Evolutionary conservation across 2,797 vertebrate genomes (phyloP), one percentile per base, ranked within the genome.

Genomic region (Aplochiton taeniatus): DNA sequence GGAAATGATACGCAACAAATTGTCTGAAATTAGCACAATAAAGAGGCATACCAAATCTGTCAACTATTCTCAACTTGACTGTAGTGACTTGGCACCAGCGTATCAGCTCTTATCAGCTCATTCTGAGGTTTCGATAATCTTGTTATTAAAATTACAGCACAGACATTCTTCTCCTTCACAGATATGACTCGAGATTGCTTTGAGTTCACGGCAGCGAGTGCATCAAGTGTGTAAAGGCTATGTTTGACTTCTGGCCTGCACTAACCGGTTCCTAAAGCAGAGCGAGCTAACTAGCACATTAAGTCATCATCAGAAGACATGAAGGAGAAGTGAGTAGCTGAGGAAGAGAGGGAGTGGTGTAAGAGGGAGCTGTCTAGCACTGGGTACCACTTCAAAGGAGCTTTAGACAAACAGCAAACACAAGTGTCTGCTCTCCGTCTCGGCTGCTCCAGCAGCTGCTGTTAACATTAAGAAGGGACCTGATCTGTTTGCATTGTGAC

Each of bases 401-500:
- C 61, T 59, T 31, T 47, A 65, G 60, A 46, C 64, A 70, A 67
- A 55, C 52, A 60, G 68, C 52, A 68, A 68, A 68, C 65, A 72
- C 47, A 45, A 56, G 58, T 49, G 60, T 68, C 60, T 67, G 60
- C 44, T 58, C 54, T 67, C 14, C 31, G 13, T 18, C 68, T 18
- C 31, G 60, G 18, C 60, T 63, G 46, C 41, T n/a, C 69, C 66
- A 50, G 63, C 57, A 66, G 63, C 63, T 72, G 63, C 69, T 65
- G 69, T 66, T 73, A 69, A 63, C 79, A 76, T 59, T 64, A 71
- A 66, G 65, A 70, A 66, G 47, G 41, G 63, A 49, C 61, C 71
- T 66, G 71, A 78, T 78, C 75, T 83, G 74, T 77, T 82, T 78
- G 68, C 69, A 75, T 56, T 66, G 65, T 56, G 20, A 64, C 65